Percentiles rank a stretch among this genome's conserved stretches.
Evolutionary conservation across 1,140 invertebrate species (phyloP).

Genomic region (Telenomus remus): DNA sequence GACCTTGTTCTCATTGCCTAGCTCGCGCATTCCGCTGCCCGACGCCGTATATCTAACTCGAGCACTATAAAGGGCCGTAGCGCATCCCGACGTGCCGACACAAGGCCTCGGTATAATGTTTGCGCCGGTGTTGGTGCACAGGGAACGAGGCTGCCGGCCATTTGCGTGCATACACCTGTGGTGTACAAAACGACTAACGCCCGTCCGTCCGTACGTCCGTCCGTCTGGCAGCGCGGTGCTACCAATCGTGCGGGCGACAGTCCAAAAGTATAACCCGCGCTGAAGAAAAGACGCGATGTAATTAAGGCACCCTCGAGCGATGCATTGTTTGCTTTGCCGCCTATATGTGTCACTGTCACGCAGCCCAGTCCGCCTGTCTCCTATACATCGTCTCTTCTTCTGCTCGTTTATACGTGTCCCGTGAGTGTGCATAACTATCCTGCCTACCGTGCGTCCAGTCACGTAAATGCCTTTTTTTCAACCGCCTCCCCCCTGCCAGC

Average conservation of each 20-base stretch:
- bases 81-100: background rate
- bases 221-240: slow-evolving; percentile 10
- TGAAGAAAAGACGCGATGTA: slow-evolving; percentile 64
- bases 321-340: slow-evolving; percentile 68
- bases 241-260: slow-evolving; percentile 26
- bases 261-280: slow-evolving; percentile 55
- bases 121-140: background rate
- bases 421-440: slow-evolving; percentile 42
- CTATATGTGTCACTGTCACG: slow-evolving; percentile 71
- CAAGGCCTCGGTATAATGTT: background rate
- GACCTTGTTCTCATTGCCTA: slow-evolving; percentile 31
- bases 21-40: slow-evolving; percentile 23
- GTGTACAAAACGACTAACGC: slow-evolving; percentile 41
- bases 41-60: slow-evolving; percentile 36
- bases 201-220: slow-evolving; percentile 21
- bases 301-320: slow-evolving; percentile 67
- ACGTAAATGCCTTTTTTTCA: slow-evolving; percentile 22
- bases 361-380: slow-evolving; percentile 59
- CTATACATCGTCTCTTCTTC: slow-evolving; percentile 60
- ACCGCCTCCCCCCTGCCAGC: no score
- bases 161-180: slow-evolving; percentile 26
- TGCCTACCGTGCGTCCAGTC: slow-evolving; percentile 24
- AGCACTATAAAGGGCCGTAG: slow-evolving; percentile 8
- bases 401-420: slow-evolving; percentile 53
- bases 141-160: background rate